Percentiles rank a stretch among this genome's conserved stretches.
Conservation (phyloP, 64 coral and sea anemone genomes). For the Astreopora myriophthalma region DNA sequence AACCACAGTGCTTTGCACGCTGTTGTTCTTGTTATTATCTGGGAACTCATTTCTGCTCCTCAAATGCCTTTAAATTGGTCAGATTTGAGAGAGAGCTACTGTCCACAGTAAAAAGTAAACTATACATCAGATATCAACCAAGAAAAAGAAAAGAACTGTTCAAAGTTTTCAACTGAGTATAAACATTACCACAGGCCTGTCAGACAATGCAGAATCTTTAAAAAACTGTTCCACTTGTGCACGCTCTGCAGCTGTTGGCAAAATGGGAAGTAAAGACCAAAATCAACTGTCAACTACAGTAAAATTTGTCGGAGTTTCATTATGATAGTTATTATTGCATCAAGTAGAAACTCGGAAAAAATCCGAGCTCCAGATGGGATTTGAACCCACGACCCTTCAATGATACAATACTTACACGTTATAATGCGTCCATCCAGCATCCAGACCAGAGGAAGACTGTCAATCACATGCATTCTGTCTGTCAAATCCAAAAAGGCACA, state of each 20-base stretch:
- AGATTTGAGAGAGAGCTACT: too few species aligned
- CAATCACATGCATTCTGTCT: constrained; percentile 98
- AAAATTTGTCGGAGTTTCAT: neutral
- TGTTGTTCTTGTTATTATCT: too few species aligned
- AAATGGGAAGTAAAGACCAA: neutral
- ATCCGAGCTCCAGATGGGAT: neutral
- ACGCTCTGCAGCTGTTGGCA: constrained; percentile 85
- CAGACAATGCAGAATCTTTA: constrained; percentile 77
- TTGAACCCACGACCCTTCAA: neutral
- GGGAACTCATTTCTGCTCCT: too few species aligned
- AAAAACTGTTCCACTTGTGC: constrained; percentile 91
- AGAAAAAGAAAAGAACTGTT: neutral
- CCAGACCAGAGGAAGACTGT: constrained; percentile 88
- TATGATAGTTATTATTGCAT: neutral
- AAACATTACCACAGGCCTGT: constrained; percentile 86
- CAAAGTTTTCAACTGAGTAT: neutral
- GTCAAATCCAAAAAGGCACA: neutral
- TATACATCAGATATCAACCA: neutral
- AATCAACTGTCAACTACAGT: too few species aligned
- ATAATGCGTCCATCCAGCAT: constrained; percentile 94
- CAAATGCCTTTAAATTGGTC: too few species aligned
- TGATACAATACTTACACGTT: constrained; percentile 58
- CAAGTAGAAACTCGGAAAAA: too few species aligned
- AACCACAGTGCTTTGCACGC: too few species aligned
- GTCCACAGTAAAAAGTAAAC: too few species aligned